Percentiles rank a stretch among this genome's conserved stretches.
These are phyloP conservation scores for Scrobipalpa costella DNA, from an alignment of 2,888 invertebrate genomes.

Conservation along the genomic window DNA sequence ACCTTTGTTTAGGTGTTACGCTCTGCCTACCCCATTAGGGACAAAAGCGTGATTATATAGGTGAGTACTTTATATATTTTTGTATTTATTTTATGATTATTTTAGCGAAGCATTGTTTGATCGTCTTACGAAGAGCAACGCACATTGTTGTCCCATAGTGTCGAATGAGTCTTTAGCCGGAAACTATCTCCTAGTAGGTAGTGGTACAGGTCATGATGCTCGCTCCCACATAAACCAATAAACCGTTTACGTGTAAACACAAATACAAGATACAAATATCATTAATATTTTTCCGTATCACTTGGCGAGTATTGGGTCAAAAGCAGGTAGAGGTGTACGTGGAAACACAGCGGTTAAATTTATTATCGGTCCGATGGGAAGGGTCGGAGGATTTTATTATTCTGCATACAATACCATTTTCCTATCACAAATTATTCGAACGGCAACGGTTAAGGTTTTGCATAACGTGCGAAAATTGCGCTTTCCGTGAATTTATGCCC, in stretches of 20 bases:
- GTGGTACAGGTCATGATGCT: no score
- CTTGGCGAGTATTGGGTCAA: constrained; percentile 32
- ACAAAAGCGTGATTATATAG: no score
- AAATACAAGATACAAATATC: not conserved
- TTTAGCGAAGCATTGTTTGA: no score
- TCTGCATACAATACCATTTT: constrained; percentile 78
- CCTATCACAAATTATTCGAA: constrained; percentile 75
- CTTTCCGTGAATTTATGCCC: constrained; percentile 59
- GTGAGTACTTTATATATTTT: no score
- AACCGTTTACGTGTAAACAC: not conserved
- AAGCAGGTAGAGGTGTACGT: constrained; percentile 41
- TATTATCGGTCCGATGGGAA: constrained; percentile 66
- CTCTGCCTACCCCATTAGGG: no score
- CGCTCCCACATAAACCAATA: no score
- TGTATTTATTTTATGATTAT: no score
- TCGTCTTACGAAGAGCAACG: no score
- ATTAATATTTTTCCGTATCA: constrained; percentile 1
- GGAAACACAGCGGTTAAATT: constrained; percentile 62
- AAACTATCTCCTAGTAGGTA: no score
- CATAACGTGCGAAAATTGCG: constrained; percentile 70
- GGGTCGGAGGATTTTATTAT: constrained; percentile 76
- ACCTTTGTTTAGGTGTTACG: no score
- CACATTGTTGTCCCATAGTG: no score
- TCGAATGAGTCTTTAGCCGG: no score
- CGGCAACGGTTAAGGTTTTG: constrained; percentile 68